A percentile compares a stretch with the other conserved stretches of the same genome.
These are phyloP conservation scores for Pipistrellus kuhlii DNA, from an alignment of 2,797 vertebrate genomes.

Conservation along the genomic window DNA sequence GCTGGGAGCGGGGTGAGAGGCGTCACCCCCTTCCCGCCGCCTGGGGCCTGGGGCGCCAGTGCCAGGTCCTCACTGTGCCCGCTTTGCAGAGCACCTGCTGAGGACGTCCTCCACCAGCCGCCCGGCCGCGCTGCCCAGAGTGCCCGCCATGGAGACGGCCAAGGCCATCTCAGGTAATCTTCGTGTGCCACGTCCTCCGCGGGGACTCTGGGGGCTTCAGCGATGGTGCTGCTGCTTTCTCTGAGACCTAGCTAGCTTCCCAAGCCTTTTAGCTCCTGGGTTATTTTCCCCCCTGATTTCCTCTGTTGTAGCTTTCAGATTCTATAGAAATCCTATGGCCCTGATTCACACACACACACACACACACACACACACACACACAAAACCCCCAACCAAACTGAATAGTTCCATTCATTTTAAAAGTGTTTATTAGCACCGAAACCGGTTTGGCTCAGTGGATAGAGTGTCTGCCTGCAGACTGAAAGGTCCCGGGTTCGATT, in stretches of 20 bases:
- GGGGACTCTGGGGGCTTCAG: no score
- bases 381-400: background rate
- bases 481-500: no score
- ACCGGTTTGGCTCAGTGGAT: background rate
- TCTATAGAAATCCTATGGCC: background rate
- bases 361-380: no score
- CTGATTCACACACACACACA: background rate
- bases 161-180: conserved; percentile 92
- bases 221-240: no score
- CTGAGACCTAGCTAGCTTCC: no score
- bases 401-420: background rate
- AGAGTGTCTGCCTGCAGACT: no score
- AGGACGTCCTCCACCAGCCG: conserved; percentile 91
- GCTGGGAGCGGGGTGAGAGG: background rate
- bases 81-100: conserved; percentile 91
- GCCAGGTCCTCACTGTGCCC: background rate
- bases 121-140: conserved; percentile 92
- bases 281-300: background rate
- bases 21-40: background rate
- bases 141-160: conserved; percentile 93
- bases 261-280: background rate
- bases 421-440: background rate
- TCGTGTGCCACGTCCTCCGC: no score
- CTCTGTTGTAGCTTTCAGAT: background rate
- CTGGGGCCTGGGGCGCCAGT: background rate